Percentiles rank a stretch among this genome's conserved stretches.
Conservation (phyloP, 1,140 invertebrate genomes). For the Aphelenchoides besseyi region DNA sequence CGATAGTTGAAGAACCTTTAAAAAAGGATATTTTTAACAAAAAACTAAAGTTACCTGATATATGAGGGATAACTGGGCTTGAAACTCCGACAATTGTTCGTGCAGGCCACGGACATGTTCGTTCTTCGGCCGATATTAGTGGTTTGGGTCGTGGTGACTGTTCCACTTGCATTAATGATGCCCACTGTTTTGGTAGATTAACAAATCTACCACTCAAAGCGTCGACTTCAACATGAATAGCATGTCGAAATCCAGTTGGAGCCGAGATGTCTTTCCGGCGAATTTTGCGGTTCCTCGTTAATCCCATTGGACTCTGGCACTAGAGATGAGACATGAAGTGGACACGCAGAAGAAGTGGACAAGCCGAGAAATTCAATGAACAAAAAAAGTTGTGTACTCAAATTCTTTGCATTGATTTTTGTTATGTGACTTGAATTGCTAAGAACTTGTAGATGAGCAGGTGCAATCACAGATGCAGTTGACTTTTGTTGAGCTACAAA, state of each 20-base stretch:
- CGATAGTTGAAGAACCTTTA: not conserved
- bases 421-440: too few relatives aligned
- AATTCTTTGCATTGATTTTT: too few relatives aligned
- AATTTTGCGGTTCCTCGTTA: not conserved
- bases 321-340: too few relatives aligned
- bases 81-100: conserved; percentile 19
- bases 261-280: conserved; percentile 29
- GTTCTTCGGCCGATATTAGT: conserved; percentile 12
- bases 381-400: too few relatives aligned
- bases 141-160: not conserved
- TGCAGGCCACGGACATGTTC: not conserved
- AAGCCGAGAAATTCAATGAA: too few relatives aligned
- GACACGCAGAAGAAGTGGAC: too few relatives aligned
- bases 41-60: conserved; percentile 29
- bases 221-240: conserved; percentile 35
- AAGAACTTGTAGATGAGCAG: too few relatives aligned
- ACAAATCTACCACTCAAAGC: conserved; percentile 24
- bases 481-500: too few relatives aligned
- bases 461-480: too few relatives aligned
- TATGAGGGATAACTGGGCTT: not conserved
- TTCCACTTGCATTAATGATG: not conserved
- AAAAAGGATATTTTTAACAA: too few relatives aligned
- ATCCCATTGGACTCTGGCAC: conserved; percentile 8
- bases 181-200: conserved; percentile 26
- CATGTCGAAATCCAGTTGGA: conserved; percentile 30